Percentiles rank a stretch among this genome's conserved stretches.
phyloP scores from a whole-genome alignment of 2,113 vertebrate genomes.

The Salvelinus fontinalis region DNA sequence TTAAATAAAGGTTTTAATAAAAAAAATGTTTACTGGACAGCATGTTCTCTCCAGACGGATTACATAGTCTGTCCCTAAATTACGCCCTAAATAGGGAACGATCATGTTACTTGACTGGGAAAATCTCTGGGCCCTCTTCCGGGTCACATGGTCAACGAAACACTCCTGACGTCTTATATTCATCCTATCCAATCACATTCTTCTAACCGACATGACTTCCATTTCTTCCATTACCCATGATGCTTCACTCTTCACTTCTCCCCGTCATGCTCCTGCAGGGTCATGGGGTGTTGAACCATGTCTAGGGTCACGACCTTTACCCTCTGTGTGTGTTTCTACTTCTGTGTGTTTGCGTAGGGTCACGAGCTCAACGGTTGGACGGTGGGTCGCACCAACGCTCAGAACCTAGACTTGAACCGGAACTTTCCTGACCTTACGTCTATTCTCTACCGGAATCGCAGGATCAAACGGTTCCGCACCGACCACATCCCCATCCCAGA shows the following conservation, averaged over 20 bases:
- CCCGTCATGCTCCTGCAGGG: too few relatives aligned
- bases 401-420: slow-evolving; percentile 94
- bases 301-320: too few relatives aligned
- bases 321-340: background rate
- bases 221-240: background rate
- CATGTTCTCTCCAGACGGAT: too few relatives aligned
- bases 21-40: too few relatives aligned
- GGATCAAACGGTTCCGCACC: slow-evolving; percentile 72
- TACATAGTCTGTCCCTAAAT: too few relatives aligned
- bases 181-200: background rate
- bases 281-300: too few relatives aligned
- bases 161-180: background rate
- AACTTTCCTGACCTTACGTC: slow-evolving; percentile 97
- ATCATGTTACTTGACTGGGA: too few relatives aligned
- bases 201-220: background rate
- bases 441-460: slow-evolving; percentile 81
- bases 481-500: slow-evolving; percentile 92
- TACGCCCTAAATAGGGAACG: too few relatives aligned
- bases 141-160: too few relatives aligned
- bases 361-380: slow-evolving; percentile 91
- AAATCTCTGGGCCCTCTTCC: too few relatives aligned
- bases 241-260: slow-evolving; percentile 4
- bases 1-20: too few relatives aligned
- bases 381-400: slow-evolving; percentile 85
- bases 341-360: slow-evolving; percentile 73